Base-by-base conservation (phyloP, 2,888 invertebrate species). In the Cerceris ruficornis region DNA sequence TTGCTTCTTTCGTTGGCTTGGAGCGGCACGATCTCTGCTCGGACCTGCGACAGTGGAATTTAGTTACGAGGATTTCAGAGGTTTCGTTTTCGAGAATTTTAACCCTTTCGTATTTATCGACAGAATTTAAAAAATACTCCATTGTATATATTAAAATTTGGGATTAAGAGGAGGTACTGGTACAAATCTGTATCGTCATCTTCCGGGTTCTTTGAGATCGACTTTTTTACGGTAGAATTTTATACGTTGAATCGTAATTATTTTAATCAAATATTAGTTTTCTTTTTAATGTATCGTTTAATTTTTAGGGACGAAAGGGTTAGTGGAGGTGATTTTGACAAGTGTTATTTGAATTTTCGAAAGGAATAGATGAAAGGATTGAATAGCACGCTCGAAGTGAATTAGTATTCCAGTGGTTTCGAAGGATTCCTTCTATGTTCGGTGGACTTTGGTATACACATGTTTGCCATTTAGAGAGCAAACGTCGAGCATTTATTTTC, bases 401-500 rank as follows among this genome's bases (percentile, higher is more conserved):
- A 69, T 61, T 57, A 13, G 28, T 11, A 42, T 49, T 49, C 49
- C 28, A 41, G 7, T 17, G 9, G 54, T 62, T 77, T 17, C 11
- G 50, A 80, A 55, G 50, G 11, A 62, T 55, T 67, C 43, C 43
- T 42, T 58, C 39, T 55, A 17, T 42, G 52, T 65, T 46, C 66
- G 8, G 13, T 50, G 62, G 65, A 69, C 75, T 52, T 75, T 59
- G 71, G n/a, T 42, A 58, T 58, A 8, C 65, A 64, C 54, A 28
- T 58, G 41, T 69, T 72, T 64, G 80, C 62, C 65, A 65, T 80
- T 79, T 66, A 58, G 61, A 82, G 67, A 72, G 52, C 61, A 85
- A 76, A 76, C 71, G 64, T 67, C n/a, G 49, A 46, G 58, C 54
- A 60, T 74, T 75, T 84, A 42, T 41, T 73, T 69, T 75, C 41